Evolutionary conservation across 2,888 invertebrate genomes (phyloP).

Genomic region (Carabus problematicus): DNA sequence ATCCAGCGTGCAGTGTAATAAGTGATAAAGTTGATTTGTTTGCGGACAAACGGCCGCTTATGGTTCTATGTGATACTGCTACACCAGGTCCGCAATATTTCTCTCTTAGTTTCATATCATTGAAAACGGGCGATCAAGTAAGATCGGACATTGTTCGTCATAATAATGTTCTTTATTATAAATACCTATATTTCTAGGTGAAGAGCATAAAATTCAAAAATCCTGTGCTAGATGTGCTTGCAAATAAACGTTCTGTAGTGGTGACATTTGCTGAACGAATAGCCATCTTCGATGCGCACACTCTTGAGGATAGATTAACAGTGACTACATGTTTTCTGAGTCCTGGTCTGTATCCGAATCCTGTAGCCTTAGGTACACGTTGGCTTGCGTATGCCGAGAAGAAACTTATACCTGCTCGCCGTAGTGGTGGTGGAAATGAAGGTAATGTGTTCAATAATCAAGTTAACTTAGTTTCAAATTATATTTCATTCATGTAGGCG

Average conservation of each 20-base stretch:
- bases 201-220: slow-evolving; percentile 94
- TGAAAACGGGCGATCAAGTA: slow-evolving; percentile 81
- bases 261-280: slow-evolving; percentile 90
- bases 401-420: slow-evolving; percentile 77
- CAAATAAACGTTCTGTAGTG: slow-evolving; percentile 87
- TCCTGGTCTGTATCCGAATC: slow-evolving; percentile 81
- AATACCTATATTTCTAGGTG: slow-evolving; percentile 61
- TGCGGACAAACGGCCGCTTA: slow-evolving; percentile 82
- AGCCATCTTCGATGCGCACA: slow-evolving; percentile 89
- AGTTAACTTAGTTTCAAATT: not conserved
- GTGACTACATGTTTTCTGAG: slow-evolving; percentile 90
- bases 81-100: slow-evolving; percentile 80
- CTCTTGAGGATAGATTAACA: slow-evolving; percentile 84
- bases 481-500: slow-evolving; percentile 58
- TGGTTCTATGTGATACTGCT: slow-evolving; percentile 88
- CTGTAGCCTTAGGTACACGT: slow-evolving; percentile 84
- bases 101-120: slow-evolving; percentile 83
- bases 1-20: slow-evolving; percentile 63
- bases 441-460: slow-evolving; percentile 55
- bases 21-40: slow-evolving; percentile 68
- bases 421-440: slow-evolving; percentile 85
- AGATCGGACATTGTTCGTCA: slow-evolving; percentile 28
- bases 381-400: slow-evolving; percentile 90
- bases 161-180: slow-evolving; percentile 24
- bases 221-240: slow-evolving; percentile 84